phyloP scores from a whole-genome alignment of 2,888 invertebrate genomes.

The Rotaria socialis region DNA sequence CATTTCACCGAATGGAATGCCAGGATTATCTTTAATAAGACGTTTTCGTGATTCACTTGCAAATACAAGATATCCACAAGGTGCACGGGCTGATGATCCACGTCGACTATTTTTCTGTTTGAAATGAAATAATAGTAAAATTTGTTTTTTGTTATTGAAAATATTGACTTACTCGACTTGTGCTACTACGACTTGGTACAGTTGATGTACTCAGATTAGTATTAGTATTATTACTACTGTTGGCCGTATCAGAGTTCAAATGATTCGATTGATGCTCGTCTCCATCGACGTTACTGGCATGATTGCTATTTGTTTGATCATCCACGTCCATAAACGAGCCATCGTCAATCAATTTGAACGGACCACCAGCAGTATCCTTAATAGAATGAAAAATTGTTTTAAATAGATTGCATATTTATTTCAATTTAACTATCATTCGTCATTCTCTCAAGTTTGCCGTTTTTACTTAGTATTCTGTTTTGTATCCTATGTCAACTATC shows the following conservation, averaged over 20 bases:
- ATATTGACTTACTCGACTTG: background rate
- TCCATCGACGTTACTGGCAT: slow-evolving; percentile 18
- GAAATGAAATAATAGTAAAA: background rate
- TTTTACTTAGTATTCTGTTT: background rate
- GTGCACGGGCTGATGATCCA: slow-evolving; percentile 57
- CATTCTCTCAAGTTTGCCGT: no score
- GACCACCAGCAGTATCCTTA: slow-evolving; percentile 7
- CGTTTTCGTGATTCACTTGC: slow-evolving; percentile 89
- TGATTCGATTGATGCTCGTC: slow-evolving; percentile 21
- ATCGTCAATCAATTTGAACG: slow-evolving; percentile 21
- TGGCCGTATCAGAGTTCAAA: slow-evolving; percentile 22
- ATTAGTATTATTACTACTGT: background rate
- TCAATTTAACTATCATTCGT: no score
- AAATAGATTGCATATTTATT: background rate
- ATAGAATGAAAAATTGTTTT: background rate
- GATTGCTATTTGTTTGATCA: slow-evolving; percentile 29
- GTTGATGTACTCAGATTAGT: background rate
- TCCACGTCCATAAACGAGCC: slow-evolving; percentile 4
- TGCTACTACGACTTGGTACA: background rate
- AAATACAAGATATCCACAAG: slow-evolving; percentile 91
- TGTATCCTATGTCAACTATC: background rate
- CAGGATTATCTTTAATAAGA: slow-evolving; percentile 87
- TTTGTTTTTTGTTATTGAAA: background rate
- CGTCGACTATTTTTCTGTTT: slow-evolving; percentile 9
- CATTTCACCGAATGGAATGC: slow-evolving; percentile 82